These are phyloP conservation scores for Loxodonta africana DNA, from an alignment of 2,113 vertebrate genomes.

Conservation along the genomic window DNA sequence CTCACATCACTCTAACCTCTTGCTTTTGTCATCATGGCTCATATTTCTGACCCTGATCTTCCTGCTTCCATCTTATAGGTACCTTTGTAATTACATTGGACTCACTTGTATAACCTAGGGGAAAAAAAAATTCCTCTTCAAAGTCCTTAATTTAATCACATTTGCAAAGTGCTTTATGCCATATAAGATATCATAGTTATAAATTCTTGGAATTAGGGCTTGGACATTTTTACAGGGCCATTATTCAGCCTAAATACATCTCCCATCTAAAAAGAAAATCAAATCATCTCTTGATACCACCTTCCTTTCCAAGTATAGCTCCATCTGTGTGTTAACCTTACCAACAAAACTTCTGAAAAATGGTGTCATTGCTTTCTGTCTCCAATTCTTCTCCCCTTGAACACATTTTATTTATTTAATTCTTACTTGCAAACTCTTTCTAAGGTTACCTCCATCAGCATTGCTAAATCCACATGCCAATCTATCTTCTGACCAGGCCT, in stretches of 20 bases:
- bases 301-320: background rate
- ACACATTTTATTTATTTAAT: background rate
- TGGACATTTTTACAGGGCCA: background rate
- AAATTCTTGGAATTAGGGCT: too few relatives aligned
- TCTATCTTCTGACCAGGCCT: background rate
- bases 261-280: background rate
- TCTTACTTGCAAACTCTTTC: background rate
- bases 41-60: background rate
- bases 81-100: background rate
- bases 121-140: background rate
- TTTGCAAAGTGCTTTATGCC: background rate
- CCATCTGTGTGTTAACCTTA: background rate
- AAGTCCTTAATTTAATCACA: background rate
- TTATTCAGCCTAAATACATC: background rate
- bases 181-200: background rate
- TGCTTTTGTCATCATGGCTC: background rate
- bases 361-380: background rate
- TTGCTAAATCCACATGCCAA: rapidly evolving
- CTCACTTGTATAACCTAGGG: background rate
- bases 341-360: background rate
- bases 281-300: background rate
- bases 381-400: background rate
- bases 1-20: background rate
- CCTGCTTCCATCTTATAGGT: too few relatives aligned
- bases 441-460: background rate